phyloP scores from a whole-genome alignment of 2,797 vertebrate genomes.

The Sebastes miniatus region DNA sequence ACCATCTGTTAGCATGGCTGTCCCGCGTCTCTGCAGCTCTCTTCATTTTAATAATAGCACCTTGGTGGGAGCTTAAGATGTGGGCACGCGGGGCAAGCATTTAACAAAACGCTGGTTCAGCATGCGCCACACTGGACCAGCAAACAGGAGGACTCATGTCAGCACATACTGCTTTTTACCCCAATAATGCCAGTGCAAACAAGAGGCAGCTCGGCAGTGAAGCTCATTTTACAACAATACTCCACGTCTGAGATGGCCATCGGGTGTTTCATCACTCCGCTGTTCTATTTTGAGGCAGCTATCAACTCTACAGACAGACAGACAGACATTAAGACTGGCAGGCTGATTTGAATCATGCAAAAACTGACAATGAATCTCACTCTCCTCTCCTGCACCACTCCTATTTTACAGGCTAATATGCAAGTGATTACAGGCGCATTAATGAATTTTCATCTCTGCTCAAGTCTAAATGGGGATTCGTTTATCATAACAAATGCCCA shows the following conservation, averaged over 20 bases:
- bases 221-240: constrained; percentile 8
- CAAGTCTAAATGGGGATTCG: constrained; percentile 53
- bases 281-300: constrained; percentile 50
- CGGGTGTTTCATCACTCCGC: constrained; percentile 25
- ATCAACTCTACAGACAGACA: constrained; percentile 35
- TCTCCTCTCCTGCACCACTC: constrained; percentile 41
- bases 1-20: constrained; percentile 50
- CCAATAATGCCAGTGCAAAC: constrained; percentile 14
- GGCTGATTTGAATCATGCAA: constrained; percentile 48
- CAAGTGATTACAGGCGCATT: constrained; percentile 66
- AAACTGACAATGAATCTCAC: constrained; percentile 39
- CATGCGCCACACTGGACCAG: constrained; percentile 57
- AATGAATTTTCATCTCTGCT: constrained; percentile 65
- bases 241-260: constrained; percentile 17
- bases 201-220: constrained; percentile 1
- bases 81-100: constrained; percentile 36
- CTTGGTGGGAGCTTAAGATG: constrained; percentile 64
- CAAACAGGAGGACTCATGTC: constrained; percentile 53
- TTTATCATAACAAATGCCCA: constrained; percentile 69
- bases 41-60: constrained; percentile 65
- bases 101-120: constrained; percentile 66
- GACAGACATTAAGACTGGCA: constrained; percentile 40
- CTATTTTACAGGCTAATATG: constrained; percentile 62
- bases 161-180: constrained; percentile 54
- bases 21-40: constrained; percentile 31